These are phyloP conservation scores for Ancistrus triradiatus DNA, from an alignment of 2,113 vertebrate genomes.

Conservation along the genomic window DNA sequence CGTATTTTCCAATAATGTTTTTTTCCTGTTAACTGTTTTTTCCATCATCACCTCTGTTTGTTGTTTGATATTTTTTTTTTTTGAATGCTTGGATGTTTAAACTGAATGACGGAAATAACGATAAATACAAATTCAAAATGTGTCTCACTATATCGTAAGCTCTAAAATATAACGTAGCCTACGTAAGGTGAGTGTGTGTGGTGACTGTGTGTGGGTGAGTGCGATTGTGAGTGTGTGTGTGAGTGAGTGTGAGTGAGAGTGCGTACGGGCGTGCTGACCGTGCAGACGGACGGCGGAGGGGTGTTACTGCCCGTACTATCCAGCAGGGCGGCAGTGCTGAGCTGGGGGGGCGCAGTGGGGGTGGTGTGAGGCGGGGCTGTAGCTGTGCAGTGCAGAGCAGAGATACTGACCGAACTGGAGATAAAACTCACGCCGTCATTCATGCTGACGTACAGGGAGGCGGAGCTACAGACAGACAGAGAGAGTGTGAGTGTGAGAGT, in stretches of 20 bases:
- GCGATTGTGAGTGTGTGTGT: not conserved
- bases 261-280: constrained; percentile 34
- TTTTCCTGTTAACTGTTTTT: no score
- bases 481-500: not conserved
- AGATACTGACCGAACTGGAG: constrained; percentile 94
- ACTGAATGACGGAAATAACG: no score
- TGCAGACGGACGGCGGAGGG: constrained; percentile 37
- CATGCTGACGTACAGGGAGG: constrained; percentile 94
- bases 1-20: no score
- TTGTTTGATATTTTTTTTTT: no score
- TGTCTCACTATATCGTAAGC: no score
- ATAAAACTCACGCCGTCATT: constrained; percentile 97
- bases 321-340: constrained; percentile 15
- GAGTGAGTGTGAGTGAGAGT: not conserved
- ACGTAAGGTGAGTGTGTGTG: constrained; percentile 3
- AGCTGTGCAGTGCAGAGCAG: constrained; percentile 88
- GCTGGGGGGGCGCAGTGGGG: constrained; percentile 1
- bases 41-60: no score
- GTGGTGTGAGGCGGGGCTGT: constrained; percentile 25
- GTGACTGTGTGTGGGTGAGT: not conserved
- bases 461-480: constrained; percentile 58
- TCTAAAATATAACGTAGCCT: no score
- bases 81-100: no score
- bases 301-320: not conserved
- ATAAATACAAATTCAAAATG: no score